These are phyloP conservation scores for Ylistrum balloti DNA, from an alignment of 1,140 invertebrate genomes.

Conservation along the genomic window DNA sequence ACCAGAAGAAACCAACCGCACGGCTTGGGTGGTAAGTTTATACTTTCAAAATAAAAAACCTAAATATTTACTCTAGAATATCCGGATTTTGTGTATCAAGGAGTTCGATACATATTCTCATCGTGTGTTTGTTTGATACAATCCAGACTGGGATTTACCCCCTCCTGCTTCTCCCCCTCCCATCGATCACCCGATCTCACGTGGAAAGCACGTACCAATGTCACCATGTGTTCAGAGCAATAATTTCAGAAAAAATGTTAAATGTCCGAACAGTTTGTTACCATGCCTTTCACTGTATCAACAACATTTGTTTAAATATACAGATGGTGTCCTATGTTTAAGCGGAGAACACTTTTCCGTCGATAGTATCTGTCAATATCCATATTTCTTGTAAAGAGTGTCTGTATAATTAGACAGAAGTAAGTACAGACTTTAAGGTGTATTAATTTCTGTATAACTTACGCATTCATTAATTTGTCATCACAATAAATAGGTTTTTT, in stretches of 20 bases:
- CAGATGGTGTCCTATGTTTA: background rate
- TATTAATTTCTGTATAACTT: background rate
- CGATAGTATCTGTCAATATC: background rate
- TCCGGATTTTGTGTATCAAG: conserved; percentile 38
- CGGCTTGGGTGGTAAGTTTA: conserved; percentile 37
- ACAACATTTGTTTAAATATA: background rate
- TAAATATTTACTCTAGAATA: conserved; percentile 34
- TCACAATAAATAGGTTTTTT: background rate
- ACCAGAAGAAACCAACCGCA: background rate
- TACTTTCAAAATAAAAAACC: conserved; percentile 30
- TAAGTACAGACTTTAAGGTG: no score
- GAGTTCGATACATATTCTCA: conserved; percentile 37
- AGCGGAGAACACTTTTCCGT: background rate
- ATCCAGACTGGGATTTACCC: background rate
- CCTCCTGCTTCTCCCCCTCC: background rate
- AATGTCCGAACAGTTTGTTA: background rate
- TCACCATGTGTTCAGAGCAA: background rate
- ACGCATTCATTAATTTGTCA: background rate
- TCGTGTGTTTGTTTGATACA: conserved; percentile 28
- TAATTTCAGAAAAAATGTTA: background rate
- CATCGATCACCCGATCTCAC: background rate
- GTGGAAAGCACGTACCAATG: background rate
- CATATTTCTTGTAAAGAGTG: no score
- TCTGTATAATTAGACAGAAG: no score
- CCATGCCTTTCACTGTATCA: background rate